phyloP scores from a whole-genome alignment of 2,797 vertebrate genomes.

The Aulostomus chinensis region DNA sequence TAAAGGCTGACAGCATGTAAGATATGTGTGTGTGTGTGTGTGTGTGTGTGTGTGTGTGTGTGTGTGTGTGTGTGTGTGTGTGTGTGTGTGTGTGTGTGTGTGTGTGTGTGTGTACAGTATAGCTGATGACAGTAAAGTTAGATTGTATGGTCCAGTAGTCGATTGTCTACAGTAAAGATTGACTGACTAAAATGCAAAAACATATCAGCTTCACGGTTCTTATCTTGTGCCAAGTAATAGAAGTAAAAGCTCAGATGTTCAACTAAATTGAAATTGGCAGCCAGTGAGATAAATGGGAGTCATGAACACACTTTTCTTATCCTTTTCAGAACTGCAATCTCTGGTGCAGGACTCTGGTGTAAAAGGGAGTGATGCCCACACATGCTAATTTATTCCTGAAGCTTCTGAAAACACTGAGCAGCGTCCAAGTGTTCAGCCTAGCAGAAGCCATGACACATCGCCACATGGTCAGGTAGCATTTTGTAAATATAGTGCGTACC shows the following conservation, averaged over 20 bases:
- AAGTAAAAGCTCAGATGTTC: neutral
- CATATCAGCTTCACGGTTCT: too few relatives aligned
- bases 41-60: too few relatives aligned
- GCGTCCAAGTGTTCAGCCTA: constrained; percentile 73
- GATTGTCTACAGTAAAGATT: too few relatives aligned
- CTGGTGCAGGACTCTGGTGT: constrained; percentile 43
- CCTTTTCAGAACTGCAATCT: constrained; percentile 27
- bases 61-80: too few relatives aligned
- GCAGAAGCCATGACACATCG: constrained; percentile 84
- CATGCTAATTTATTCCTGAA: constrained; percentile 82
- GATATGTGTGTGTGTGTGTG: too few relatives aligned
- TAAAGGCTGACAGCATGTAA: too few relatives aligned
- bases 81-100: too few relatives aligned
- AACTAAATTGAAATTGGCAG: neutral
- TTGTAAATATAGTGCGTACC: constrained; percentile 67
- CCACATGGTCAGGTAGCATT: constrained; percentile 80
- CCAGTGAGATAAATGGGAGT: constrained; percentile 1
- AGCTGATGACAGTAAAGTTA: too few relatives aligned
- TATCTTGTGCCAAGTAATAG: neutral
- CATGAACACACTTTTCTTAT: constrained; percentile 27
- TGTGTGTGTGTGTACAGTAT: too few relatives aligned
- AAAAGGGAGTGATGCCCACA: constrained; percentile 73
- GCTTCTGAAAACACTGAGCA: constrained; percentile 73
- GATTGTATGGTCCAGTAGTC: too few relatives aligned
- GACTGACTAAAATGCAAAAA: too few relatives aligned